phyloP scores from a whole-genome alignment of 2,888 invertebrate species.

The Nesidiocoris tenuis region DNA sequence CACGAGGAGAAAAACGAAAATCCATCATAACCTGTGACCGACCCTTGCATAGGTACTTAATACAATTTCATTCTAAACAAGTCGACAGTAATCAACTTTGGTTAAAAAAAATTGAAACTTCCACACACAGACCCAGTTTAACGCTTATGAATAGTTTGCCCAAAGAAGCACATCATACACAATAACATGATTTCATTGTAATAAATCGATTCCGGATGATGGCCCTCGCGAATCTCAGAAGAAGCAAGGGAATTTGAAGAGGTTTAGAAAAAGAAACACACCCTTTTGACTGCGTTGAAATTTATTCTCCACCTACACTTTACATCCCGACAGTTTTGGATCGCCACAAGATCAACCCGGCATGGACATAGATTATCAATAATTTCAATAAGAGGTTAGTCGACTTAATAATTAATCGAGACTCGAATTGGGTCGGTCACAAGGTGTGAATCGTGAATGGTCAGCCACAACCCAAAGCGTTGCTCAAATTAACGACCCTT shows the following conservation, averaged over 20 bases:
- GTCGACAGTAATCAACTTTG: not conserved
- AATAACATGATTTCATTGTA: not conserved
- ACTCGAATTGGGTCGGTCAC: not conserved
- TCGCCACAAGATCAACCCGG: not conserved
- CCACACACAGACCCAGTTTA: not conserved
- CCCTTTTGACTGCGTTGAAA: not conserved
- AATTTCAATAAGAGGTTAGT: no score
- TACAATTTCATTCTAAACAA: not conserved
- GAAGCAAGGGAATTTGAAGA: no score
- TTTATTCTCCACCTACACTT: not conserved
- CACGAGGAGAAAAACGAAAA: not conserved
- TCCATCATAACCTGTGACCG: not conserved
- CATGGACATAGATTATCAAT: no score
- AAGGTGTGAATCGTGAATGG: not conserved
- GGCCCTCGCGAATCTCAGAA: no score
- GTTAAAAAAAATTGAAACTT: not conserved
- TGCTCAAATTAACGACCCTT: no score
- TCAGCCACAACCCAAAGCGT: no score
- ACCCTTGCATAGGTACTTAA: not conserved
- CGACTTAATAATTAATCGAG: not conserved
- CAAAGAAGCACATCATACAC: not conserved
- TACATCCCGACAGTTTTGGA: not conserved
- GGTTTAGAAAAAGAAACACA: not conserved
- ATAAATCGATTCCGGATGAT: not conserved
- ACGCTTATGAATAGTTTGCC: no score